Evolutionary conservation across 2,888 invertebrate genomes (phyloP).

Genomic region (Agrotis puta): DNA sequence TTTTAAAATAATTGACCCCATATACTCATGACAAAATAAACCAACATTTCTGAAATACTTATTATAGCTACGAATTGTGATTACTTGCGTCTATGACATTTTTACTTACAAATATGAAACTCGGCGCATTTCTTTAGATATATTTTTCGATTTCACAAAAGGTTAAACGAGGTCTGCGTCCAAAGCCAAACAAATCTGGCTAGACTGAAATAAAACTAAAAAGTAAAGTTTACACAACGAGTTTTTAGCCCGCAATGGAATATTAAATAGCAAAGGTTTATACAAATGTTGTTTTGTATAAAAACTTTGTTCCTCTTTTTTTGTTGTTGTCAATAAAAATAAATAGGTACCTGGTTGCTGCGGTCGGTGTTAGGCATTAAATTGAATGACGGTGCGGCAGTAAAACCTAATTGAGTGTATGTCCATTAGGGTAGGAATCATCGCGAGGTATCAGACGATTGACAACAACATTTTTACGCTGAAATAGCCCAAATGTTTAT

Average conservation of each 20-base stretch:
- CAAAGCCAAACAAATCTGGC: slow-evolving; percentile 48
- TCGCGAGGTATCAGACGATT: slow-evolving; percentile 64
- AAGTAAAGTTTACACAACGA: slow-evolving; percentile 48
- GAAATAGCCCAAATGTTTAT: slow-evolving; percentile 59
- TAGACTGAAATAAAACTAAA: slow-evolving; percentile 56
- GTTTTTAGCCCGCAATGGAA: slow-evolving; percentile 48
- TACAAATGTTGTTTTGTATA: slow-evolving; percentile 50
- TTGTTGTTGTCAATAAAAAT: slow-evolving; percentile 84
- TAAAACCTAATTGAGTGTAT: slow-evolving; percentile 89
- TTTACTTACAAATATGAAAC: slow-evolving; percentile 47
- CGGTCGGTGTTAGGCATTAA: slow-evolving; percentile 87
- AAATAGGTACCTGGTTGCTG: slow-evolving; percentile 83
- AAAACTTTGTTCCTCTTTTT: slow-evolving; percentile 62
- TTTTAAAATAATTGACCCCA: too few relatives aligned
- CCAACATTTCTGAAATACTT: slow-evolving; percentile 1
- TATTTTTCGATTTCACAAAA: slow-evolving; percentile 57
- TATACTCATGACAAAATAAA: background rate
- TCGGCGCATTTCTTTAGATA: slow-evolving; percentile 53
- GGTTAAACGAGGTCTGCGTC: slow-evolving; percentile 48
- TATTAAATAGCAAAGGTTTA: slow-evolving; percentile 57
- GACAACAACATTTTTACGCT: slow-evolving; percentile 65
- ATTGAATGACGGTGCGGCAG: slow-evolving; percentile 86
- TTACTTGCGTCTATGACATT: slow-evolving; percentile 33
- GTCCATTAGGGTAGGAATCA: slow-evolving; percentile 81
- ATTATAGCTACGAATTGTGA: slow-evolving; percentile 16